Conservation (phyloP, 2,888 invertebrate genomes). For the Imbricaverruca yamaguchii region DNA sequence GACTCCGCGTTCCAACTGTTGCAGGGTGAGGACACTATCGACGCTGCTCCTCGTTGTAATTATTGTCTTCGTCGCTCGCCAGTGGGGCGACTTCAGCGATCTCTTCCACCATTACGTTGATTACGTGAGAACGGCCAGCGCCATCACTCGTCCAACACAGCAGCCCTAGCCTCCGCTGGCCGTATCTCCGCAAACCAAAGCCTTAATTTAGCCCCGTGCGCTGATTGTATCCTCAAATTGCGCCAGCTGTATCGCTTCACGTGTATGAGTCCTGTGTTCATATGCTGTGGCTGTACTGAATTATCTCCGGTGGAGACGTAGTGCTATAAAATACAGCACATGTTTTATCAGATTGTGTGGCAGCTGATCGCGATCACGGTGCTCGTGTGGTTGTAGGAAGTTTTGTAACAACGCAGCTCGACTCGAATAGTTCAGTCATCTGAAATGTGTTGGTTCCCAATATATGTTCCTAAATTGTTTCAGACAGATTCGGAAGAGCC, state of each 20-base stretch:
- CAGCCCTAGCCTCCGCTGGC: background rate
- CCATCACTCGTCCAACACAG: background rate
- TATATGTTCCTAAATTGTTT: too few species aligned
- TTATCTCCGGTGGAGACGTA: background rate
- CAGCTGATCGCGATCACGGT: too few species aligned
- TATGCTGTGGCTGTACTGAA: background rate
- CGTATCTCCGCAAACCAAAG: slow-evolving; percentile 5
- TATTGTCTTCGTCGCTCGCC: slow-evolving; percentile 1
- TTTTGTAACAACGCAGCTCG: too few species aligned
- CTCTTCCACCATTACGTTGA: slow-evolving; percentile 16
- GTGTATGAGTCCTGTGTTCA: background rate
- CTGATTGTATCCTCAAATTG: background rate
- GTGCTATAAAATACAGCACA: slow-evolving; percentile 6
- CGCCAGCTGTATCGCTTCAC: background rate
- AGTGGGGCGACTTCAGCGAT: slow-evolving; percentile 18
- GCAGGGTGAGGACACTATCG: slow-evolving; percentile 12
- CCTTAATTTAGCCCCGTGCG: slow-evolving; percentile 1
- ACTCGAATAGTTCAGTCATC: too few species aligned
- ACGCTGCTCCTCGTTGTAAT: background rate
- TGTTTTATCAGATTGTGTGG: background rate
- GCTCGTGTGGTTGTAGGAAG: too few species aligned
- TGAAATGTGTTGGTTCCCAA: too few species aligned
- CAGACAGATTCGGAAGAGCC: too few species aligned
- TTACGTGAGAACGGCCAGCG: slow-evolving; percentile 1
- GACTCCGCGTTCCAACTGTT: background rate